phyloP scores from a whole-genome alignment of 2,113 vertebrate genomes.

The Aix galericulata region DNA sequence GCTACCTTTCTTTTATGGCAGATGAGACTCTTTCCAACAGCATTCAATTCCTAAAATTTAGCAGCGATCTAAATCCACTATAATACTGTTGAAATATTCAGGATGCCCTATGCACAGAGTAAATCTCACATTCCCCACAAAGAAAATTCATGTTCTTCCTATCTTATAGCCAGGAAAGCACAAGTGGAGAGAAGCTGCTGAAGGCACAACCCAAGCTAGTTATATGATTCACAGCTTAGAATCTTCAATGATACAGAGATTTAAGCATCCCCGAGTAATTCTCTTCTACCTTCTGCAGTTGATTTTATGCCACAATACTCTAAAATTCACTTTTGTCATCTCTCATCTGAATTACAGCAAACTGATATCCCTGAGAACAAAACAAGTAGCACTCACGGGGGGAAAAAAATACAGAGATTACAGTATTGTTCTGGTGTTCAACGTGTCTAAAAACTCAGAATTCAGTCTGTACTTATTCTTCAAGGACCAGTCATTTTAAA shows the following conservation, averaged over 20 bases:
- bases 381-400: neutral
- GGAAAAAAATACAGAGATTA: neutral
- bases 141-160: neutral
- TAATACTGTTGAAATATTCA: neutral
- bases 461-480: neutral
- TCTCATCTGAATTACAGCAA: neutral
- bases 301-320: neutral
- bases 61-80: neutral
- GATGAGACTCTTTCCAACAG: neutral
- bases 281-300: neutral
- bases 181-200: neutral
- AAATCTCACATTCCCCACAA: neutral
- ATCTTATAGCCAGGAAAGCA: neutral
- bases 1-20: neutral
- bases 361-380: neutral
- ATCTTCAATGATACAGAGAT: neutral
- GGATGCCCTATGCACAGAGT: neutral
- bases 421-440: neutral
- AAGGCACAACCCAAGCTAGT: neutral
- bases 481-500: neutral
- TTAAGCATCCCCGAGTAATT: neutral
- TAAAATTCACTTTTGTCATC: neutral
- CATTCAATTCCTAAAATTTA: neutral
- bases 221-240: neutral
- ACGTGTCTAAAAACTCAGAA: neutral